Percentiles rank a stretch among this genome's conserved stretches.
Evolutionary conservation across 2,113 vertebrate genomes (phyloP).

Genomic region (Tragelaphus imberbis): DNA sequence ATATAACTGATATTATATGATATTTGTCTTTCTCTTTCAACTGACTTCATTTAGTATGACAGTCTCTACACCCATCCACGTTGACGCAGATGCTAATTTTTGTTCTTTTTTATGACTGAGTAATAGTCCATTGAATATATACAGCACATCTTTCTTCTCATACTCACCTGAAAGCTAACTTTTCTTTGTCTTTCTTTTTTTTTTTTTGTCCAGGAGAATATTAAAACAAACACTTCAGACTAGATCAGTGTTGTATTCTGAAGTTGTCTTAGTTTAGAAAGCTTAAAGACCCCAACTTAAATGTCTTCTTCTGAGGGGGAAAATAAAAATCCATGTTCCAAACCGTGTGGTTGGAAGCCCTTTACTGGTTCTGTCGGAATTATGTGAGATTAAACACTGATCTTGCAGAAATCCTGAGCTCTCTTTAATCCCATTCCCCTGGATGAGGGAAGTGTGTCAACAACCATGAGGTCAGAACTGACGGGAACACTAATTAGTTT

Average conservation of each 20-base stretch:
- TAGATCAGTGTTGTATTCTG: not conserved
- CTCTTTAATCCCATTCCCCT: not conserved
- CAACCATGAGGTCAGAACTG: not conserved
- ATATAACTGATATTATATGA: not conserved
- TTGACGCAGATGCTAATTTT: not conserved
- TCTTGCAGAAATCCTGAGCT: not conserved
- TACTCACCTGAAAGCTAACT: not conserved
- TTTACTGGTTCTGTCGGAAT: not conserved
- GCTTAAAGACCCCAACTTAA: not conserved
- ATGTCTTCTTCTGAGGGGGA: not conserved
- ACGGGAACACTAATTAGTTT: accelerated
- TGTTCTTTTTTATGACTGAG: not conserved
- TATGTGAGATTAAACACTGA: not conserved
- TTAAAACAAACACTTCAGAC: not conserved
- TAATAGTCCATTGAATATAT: not conserved
- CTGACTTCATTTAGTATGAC: not conserved
- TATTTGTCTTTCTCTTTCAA: not conserved
- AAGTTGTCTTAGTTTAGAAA: not conserved
- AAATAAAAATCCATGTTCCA: not conserved
- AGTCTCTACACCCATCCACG: not conserved
- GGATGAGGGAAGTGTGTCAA: not conserved
- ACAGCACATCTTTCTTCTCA: not conserved
- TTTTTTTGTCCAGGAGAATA: not conserved
- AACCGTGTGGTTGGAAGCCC: not conserved
- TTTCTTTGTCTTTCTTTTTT: not conserved